phyloP scores from a whole-genome alignment of 2,797 vertebrate genomes.

The Zonotrichia albicollis region DNA sequence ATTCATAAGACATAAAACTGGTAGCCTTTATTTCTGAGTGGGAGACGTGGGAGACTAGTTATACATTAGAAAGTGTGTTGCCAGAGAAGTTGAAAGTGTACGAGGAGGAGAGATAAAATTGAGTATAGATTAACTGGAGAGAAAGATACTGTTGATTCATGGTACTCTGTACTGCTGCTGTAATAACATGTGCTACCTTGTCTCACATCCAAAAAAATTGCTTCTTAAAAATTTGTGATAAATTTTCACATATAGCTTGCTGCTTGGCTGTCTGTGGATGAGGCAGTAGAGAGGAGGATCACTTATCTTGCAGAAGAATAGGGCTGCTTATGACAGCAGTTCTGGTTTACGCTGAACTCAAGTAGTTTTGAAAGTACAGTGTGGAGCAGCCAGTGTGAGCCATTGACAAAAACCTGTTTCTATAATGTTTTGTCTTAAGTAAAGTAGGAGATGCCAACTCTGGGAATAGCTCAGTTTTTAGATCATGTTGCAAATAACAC shows the following conservation, averaged over 20 bases:
- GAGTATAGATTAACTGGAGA: background rate
- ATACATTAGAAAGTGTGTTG: background rate
- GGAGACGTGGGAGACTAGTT: background rate
- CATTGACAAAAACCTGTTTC: background rate
- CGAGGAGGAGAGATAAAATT: background rate
- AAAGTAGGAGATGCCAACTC: background rate
- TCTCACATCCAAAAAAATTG: accelerated
- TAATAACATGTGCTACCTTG: background rate
- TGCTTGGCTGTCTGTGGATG: background rate
- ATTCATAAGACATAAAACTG: background rate
- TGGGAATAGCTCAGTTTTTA: background rate
- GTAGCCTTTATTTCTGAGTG: background rate
- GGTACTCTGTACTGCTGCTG: background rate
- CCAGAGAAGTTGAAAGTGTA: background rate
- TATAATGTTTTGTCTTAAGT: background rate
- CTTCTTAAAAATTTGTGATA: background rate
- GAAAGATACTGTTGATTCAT: background rate
- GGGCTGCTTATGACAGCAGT: background rate
- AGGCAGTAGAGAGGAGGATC: background rate
- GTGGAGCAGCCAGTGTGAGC: background rate
- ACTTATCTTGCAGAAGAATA: background rate
- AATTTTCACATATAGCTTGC: background rate
- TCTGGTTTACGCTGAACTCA: background rate
- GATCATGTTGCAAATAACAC: background rate
- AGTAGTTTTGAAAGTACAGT: background rate